Conservation (phyloP, 2,113 vertebrate genomes). For the Dipodomys merriami region DNA sequence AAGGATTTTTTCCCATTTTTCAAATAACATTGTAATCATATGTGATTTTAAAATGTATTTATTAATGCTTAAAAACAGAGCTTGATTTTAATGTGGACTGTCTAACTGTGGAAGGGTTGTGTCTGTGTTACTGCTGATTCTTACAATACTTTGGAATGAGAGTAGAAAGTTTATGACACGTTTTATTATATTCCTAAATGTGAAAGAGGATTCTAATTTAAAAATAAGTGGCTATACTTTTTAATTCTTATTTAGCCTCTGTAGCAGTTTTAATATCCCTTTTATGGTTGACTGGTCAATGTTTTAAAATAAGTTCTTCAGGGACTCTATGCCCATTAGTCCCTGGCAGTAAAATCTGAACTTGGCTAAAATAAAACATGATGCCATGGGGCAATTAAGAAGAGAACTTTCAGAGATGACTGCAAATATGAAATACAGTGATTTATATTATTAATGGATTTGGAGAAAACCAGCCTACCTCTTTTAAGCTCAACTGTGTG, state of each 20-base stretch:
- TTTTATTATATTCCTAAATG: conserved; percentile 86
- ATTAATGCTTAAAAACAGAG: conserved; percentile 51
- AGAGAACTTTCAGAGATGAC: conserved; percentile 85
- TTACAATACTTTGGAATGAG: conserved; percentile 89
- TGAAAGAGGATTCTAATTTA: conserved; percentile 84
- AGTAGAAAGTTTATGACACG: conserved; percentile 88
- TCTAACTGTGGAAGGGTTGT: conserved; percentile 56
- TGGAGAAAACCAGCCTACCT: conserved; percentile 76
- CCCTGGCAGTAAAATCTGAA: conserved; percentile 85
- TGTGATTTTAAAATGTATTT: conserved; percentile 55
- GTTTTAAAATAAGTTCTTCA: conserved; percentile 86
- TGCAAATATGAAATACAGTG: conserved; percentile 83
- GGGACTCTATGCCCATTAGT: conserved; percentile 86
- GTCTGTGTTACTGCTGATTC: conserved; percentile 30
- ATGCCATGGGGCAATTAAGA: conserved; percentile 85
- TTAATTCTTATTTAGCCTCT: conserved; percentile 87
- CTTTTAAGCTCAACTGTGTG: conserved; percentile 77
- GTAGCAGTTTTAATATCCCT: conserved; percentile 85
- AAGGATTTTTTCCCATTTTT: no score
- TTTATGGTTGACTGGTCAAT: conserved; percentile 83
- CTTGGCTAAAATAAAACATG: conserved; percentile 85
- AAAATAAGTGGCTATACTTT: conserved; percentile 82
- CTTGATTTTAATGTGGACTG: conserved; percentile 53
- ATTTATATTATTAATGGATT: conserved; percentile 86
- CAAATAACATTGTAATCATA: neutral